Evolutionary conservation across 2,888 invertebrate species (phyloP).

Genomic region (Acanthococcus lagerstroemiae): DNA sequence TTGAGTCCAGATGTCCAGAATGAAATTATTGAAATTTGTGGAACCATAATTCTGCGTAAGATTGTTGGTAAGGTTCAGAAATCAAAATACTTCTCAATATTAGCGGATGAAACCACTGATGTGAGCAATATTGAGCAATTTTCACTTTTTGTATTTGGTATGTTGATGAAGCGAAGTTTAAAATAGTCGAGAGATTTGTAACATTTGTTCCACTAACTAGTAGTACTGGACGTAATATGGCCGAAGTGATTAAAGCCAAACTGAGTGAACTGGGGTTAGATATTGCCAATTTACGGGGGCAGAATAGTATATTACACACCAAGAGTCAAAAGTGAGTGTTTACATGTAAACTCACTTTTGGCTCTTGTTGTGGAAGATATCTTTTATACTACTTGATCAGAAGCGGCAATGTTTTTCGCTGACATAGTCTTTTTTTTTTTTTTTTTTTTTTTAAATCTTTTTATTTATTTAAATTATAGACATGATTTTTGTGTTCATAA

Average conservation of each 20-base stretch:
- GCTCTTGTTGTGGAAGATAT: too few relatives aligned
- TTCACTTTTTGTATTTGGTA: constrained; percentile 6
- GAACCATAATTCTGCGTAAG: constrained; percentile 14
- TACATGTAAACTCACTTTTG: too few relatives aligned
- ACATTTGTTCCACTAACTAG: background rate
- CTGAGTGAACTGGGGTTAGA: constrained; percentile 7
- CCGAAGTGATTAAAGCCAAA: background rate
- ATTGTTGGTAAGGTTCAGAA: constrained; percentile 32
- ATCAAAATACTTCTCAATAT: constrained; percentile 33
- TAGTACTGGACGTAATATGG: constrained; percentile 10
- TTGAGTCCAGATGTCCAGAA: constrained; percentile 34
- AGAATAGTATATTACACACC: too few relatives aligned
- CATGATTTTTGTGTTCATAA: too few relatives aligned
- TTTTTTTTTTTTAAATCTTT: too few relatives aligned
- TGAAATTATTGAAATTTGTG: constrained; percentile 33
- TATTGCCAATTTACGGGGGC: background rate
- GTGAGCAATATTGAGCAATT: constrained; percentile 33
- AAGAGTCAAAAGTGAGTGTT: too few relatives aligned
- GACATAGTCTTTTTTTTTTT: too few relatives aligned
- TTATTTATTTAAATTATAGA: too few relatives aligned
- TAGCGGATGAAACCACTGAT: constrained; percentile 36
- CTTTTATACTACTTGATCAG: too few relatives aligned
- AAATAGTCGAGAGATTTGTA: constrained; percentile 10
- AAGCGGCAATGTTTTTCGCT: too few relatives aligned
- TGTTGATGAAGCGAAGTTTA: background rate